phyloP scores from a whole-genome alignment of 2,888 invertebrate genomes.

The Trichopoda pennipes region DNA sequence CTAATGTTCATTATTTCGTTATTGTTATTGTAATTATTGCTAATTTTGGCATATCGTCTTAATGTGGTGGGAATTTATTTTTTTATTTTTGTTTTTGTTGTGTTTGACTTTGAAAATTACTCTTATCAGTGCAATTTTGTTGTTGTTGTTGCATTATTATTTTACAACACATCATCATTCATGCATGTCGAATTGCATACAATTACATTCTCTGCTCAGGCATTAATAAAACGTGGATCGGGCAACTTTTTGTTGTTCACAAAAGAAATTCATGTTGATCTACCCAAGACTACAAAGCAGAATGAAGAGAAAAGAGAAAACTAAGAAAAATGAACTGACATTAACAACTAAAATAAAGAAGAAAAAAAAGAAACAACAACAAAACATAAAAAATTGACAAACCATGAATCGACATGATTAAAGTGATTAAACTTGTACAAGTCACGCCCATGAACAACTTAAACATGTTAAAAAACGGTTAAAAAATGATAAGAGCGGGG shows the following conservation, averaged over 20 bases:
- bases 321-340: slow-evolving; percentile 26
- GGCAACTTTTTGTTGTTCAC: slow-evolving; percentile 14
- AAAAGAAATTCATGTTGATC: slow-evolving; percentile 17
- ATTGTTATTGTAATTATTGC: neutral
- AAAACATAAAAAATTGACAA: slow-evolving; percentile 38
- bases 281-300: neutral
- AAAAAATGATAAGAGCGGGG: slow-evolving; percentile 6
- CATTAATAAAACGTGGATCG: slow-evolving; percentile 3
- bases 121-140: slow-evolving; percentile 20
- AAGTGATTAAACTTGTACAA: slow-evolving; percentile 56
- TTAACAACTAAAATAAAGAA: too few species aligned
- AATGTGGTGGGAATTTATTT: slow-evolving; percentile 32
- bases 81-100: too few species aligned
- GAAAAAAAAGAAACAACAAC: too few species aligned
- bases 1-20: slow-evolving; percentile 12
- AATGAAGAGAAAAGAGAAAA: slow-evolving; percentile 10
- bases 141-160: neutral
- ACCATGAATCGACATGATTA: slow-evolving; percentile 52
- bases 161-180: neutral
- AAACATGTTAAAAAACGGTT: slow-evolving; percentile 26
- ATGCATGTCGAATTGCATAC: slow-evolving; percentile 21
- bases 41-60: slow-evolving; percentile 39
- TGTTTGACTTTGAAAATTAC: slow-evolving; percentile 12
- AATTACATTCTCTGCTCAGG: slow-evolving; percentile 6
- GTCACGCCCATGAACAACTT: slow-evolving; percentile 55